Conservation (phyloP, 1,140 invertebrate species). For the Drosophila ogumai region DNA sequence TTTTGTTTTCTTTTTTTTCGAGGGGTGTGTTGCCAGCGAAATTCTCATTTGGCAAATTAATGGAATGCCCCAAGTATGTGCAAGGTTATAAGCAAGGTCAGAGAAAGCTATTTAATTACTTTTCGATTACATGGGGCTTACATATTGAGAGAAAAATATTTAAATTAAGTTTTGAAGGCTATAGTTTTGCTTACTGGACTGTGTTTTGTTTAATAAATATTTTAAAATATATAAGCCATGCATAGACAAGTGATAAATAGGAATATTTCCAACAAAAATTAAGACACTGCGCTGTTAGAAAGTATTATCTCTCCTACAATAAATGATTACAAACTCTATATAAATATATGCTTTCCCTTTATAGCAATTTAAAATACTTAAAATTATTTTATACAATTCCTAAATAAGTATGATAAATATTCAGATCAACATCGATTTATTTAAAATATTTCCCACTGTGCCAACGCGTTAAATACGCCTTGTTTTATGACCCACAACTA, state of each 20-base stretch:
- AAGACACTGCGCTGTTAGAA: not conserved
- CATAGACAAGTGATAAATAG: too few species aligned
- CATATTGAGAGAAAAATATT: not conserved
- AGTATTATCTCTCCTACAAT: not conserved
- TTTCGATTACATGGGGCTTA: not conserved
- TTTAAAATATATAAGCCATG: not conserved
- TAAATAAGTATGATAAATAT: not conserved
- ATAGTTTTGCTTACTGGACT: too few species aligned
- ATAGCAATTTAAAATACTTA: not conserved
- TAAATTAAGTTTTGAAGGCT: not conserved
- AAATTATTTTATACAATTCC: not conserved
- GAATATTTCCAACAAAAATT: too few species aligned
- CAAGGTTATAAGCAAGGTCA: conserved; percentile 21
- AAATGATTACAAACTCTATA: not conserved
- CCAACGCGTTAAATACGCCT: not conserved
- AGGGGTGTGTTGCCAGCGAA: not conserved
- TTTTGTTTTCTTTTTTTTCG: conserved; percentile 16
- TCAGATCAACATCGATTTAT: not conserved
- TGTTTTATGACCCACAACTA: conserved; percentile 61
- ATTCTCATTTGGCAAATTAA: conserved; percentile 29
- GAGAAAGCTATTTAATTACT: not conserved
- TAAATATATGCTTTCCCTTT: not conserved
- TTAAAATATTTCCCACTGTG: conserved; percentile 1
- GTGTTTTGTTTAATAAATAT: not conserved
- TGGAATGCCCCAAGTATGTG: conserved; percentile 19